Evolutionary conservation across 2,888 invertebrate species (phyloP).

Genomic region (Criorhina ranunculi): DNA sequence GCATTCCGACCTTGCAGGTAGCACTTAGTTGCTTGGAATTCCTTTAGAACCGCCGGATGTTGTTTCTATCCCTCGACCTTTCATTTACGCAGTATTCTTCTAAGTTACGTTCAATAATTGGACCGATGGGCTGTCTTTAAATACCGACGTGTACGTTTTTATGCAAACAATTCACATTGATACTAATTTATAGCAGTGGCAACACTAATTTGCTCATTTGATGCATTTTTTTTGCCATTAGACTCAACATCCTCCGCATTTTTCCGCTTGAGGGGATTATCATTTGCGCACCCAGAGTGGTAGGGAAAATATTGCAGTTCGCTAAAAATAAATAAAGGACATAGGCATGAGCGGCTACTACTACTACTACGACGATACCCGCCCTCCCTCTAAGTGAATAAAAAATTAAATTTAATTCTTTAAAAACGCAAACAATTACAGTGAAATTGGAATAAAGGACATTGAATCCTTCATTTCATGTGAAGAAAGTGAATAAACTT

Average conservation of each 20-base stretch:
- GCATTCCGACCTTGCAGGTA: no score
- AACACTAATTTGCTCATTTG: neutral
- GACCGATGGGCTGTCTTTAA: no score
- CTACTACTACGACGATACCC: no score
- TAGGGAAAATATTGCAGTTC: constrained; percentile 31
- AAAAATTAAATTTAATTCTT: constrained; percentile 38
- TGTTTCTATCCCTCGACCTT: no score
- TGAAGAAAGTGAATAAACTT: neutral
- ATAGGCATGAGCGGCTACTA: constrained; percentile 17
- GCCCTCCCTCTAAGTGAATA: constrained; percentile 14
- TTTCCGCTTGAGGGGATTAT: constrained; percentile 43
- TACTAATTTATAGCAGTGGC: no score
- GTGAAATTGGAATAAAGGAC: no score
- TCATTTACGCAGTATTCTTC: no score
- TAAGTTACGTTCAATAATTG: no score
- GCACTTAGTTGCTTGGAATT: no score
- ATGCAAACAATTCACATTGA: no score
- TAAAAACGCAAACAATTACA: constrained; percentile 20
- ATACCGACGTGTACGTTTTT: no score
- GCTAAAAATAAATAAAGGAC: constrained; percentile 40
- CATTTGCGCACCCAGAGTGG: constrained; percentile 29
- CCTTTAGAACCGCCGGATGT: no score
- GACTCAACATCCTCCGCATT: constrained; percentile 25
- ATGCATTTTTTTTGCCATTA: constrained; percentile 12
- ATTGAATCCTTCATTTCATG: neutral